Conservation (phyloP, 2,797 vertebrate genomes). For the Artibeus lituratus region DNA sequence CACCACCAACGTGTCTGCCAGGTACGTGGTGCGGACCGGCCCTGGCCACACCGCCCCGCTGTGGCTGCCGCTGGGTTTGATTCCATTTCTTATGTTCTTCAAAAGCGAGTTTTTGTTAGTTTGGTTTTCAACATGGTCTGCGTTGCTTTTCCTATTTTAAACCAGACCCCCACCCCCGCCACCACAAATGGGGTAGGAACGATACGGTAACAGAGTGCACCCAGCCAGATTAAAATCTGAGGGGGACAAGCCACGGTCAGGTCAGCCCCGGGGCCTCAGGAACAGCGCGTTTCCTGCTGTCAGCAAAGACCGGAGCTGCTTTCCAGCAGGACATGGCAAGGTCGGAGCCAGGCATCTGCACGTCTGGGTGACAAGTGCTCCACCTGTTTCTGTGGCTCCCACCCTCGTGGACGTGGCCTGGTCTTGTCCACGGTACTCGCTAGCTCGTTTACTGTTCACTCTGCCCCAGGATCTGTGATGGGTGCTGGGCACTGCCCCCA, state of each 20-base stretch:
- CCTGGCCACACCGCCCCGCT: not conserved
- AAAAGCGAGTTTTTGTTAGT: not conserved
- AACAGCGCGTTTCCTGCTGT: not conserved
- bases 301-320: not conserved
- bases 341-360: not conserved
- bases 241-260: not conserved
- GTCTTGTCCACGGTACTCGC: not conserved
- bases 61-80: not conserved
- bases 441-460: not conserved
- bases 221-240: not conserved
- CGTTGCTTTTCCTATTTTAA: not conserved
- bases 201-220: not conserved
- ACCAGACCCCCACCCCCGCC: not conserved
- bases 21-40: conserved; percentile 81
- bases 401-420: not conserved
- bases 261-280: not conserved
- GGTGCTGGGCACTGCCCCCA: not conserved
- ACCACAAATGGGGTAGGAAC: not conserved
- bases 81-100: not conserved
- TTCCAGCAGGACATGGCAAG: not conserved
- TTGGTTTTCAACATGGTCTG: not conserved
- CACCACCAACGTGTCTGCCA: conserved; percentile 98
- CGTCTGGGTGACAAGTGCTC: not conserved
- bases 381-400: not conserved
- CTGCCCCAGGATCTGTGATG: not conserved